Evolutionary conservation across 2,113 vertebrate species (phyloP), one percentile per base, ranked within the genome.

Genomic region (Sturnira hondurensis): DNA sequence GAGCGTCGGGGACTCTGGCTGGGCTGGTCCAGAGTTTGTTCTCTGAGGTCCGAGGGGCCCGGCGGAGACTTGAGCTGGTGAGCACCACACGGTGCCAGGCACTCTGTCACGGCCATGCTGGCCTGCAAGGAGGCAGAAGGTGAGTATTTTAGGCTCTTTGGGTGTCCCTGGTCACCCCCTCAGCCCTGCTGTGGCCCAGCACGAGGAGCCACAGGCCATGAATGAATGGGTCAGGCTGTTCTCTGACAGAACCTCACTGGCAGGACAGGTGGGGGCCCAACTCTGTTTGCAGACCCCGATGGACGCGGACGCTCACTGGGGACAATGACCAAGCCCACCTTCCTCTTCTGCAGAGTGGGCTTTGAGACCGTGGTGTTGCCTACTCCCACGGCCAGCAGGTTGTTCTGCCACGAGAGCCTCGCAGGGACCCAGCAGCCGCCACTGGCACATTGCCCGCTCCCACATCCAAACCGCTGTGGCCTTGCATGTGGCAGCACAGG

Each of bases 391-490:
- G 2, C 33, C 1, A 0, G 24, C 0, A 0, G 31, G 7, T 20
- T 3, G 1, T 4, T 45, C 1, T 20, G 4, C 52, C 2, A 15
- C 2, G n/a, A 45, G 19, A 0, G 0, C 56, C 5, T 17, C 0
- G 20, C 20, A 0, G 2, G 12, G 50, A 13, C 1, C 43, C 3
- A 1, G 22, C 1, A 0, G 54, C 5, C 0, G 0, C 13, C 26
- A 24, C n/a, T 2, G 0, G 3, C 43, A 10, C 36, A 2, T 0
- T 36, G 38, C 33, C 36, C 2, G 1, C 4, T 36, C 22, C 31
- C 82, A 4, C 5, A 2, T 0, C 15, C 4, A 3, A 52, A 47
- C 4, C 11, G 15, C 31, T 4, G 1, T 0, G 45, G n/a, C 19
- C 70, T 19, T 20, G n/a, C 22, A 4, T 0, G 12, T 0, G 5